Evolutionary conservation across 2,888 invertebrate genomes (phyloP), one percentile per base, ranked within the genome.

Genomic region (Synanthedon myopaeformis): DNA sequence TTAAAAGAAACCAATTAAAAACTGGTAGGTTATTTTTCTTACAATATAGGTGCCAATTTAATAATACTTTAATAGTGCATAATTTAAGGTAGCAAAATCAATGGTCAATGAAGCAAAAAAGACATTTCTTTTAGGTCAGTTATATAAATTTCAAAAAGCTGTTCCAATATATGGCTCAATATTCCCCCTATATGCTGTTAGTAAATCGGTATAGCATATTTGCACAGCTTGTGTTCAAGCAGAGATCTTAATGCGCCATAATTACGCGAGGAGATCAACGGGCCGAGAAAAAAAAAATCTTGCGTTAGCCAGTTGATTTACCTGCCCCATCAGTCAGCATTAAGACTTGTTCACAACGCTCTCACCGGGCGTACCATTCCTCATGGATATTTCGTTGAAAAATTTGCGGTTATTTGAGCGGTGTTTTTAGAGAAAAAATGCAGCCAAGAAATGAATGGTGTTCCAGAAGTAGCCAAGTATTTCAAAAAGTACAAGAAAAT

Each of bases 321-420:
- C 70, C 66, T 69, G 58, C 57, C 59, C 68, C 69, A 76, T 78
- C 68, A 61, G 70, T 76, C 69, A 70, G 69, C 67, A 71, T 76
- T 76, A 77, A 35, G 51, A 19, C 11, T 23, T 12, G 51, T 51
- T 51, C 41, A 51, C 51, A 41, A n/a, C 28, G 35, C 12, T 11
- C 41, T 41, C 51, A 41, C 35, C 12, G 14, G 13, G n/a, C n/a
- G 12, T 10, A n/a, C 14, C 28, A 19, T n/a, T 19, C 3, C 19
- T 5, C 5, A 23, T 17, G 6, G 45, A 45, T 12, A 8, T 45
- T 45, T 45, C 35, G 35, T 35, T 45, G 13, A n/a, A 45, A 45
- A 45, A 45, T n/a, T 45, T n/a, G n/a, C 45, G 45, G n/a, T 8
- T 8, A 13, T 35, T 35, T 35, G 35, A 35, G 35, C 10, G 10